Conservation (phyloP, 2,113 vertebrate species). For the Menidia beryllina region DNA sequence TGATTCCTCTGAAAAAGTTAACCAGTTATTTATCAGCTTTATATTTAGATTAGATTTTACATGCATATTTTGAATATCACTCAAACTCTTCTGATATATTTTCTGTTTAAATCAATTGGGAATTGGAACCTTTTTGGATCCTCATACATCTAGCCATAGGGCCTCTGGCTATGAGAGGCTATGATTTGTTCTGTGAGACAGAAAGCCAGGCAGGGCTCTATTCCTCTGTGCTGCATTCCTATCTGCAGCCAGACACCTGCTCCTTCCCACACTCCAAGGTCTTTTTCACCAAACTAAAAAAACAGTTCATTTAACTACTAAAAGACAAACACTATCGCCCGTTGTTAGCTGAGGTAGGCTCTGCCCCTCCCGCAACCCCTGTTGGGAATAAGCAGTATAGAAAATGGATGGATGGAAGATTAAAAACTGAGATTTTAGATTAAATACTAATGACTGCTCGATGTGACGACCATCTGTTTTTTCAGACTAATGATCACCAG, state of each 20-base stretch:
- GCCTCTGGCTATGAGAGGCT: background rate
- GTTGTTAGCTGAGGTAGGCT: too few relatives aligned
- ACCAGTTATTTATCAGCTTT: background rate
- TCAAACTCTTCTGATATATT: background rate
- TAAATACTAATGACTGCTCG: background rate
- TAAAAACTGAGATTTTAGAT: background rate
- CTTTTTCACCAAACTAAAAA: conserved; percentile 27
- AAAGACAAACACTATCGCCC: too few relatives aligned
- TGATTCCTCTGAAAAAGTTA: conserved; percentile 6
- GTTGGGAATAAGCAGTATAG: too few relatives aligned
- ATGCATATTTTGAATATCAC: background rate
- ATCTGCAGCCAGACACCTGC: conserved; percentile 54
- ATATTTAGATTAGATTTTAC: background rate
- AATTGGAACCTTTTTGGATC: background rate
- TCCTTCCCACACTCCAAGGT: conserved; percentile 58
- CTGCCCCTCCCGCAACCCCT: too few relatives aligned
- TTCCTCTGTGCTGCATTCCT: conserved; percentile 14
- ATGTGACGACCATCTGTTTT: background rate
- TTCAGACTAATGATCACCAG: background rate
- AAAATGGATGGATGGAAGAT: too few relatives aligned
- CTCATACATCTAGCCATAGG: background rate
- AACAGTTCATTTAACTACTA: conserved; percentile 2
- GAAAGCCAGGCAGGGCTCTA: conserved; percentile 4
- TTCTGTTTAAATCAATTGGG: background rate
- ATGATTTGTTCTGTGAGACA: background rate